Evolutionary conservation across 2,797 vertebrate genomes (phyloP).

Genomic region (Galago senegalensis): DNA sequence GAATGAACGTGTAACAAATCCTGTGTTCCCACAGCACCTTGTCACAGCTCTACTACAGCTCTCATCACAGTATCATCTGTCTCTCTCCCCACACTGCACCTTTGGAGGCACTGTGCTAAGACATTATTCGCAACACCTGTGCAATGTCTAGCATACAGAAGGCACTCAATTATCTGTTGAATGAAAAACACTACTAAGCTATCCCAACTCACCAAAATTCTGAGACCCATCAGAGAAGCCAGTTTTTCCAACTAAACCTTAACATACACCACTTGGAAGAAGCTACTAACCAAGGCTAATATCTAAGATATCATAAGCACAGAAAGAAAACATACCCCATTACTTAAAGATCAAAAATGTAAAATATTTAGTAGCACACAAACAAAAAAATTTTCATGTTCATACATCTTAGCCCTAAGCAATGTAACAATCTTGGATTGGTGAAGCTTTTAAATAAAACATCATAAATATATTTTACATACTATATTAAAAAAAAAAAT

Average conservation of each 20-base stretch:
- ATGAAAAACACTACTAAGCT: conserved; percentile 33
- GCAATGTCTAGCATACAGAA: neutral
- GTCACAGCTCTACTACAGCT: neutral
- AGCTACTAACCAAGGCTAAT: conserved; percentile 50
- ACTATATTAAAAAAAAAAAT: neutral
- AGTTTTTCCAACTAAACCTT: conserved; percentile 41
- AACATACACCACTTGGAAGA: conserved; percentile 12
- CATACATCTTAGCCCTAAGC: conserved; percentile 33
- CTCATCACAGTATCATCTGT: neutral
- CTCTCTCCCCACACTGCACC: neutral
- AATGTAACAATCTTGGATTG: conserved; percentile 23
- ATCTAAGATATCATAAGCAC: neutral
- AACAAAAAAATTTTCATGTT: conserved; percentile 50
- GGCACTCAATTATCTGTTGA: neutral
- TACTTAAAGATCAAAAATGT: conserved; percentile 53
- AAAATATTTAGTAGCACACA: neutral
- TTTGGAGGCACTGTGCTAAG: neutral
- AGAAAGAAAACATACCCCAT: conserved; percentile 38
- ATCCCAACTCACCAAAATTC: conserved; percentile 47
- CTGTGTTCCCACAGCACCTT: neutral
- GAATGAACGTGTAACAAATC: neutral
- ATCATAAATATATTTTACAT: conserved; percentile 37
- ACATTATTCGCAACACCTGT: neutral
- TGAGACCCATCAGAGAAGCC: conserved; percentile 1
- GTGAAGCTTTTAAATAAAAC: conserved; percentile 61